Evolutionary conservation across 2,113 vertebrate species (phyloP).

Genomic region (Cynoglossus semilaevis): DNA sequence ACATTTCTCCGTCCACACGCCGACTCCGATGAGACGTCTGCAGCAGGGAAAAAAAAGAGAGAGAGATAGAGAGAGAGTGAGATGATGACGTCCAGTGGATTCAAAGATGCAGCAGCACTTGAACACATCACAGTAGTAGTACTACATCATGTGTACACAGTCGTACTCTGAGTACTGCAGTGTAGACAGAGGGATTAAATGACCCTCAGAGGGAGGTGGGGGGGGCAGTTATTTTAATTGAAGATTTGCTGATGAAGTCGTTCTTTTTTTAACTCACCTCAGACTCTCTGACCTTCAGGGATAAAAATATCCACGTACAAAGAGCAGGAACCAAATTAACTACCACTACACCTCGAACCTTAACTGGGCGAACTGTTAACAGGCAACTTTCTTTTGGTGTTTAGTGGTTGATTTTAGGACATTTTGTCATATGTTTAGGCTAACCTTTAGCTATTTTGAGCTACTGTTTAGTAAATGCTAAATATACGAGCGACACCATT

Average conservation of each 20-base stretch:
- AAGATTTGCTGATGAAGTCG: constrained; percentile 74
- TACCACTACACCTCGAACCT: too few relatives aligned
- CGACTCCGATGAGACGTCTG: constrained; percentile 16
- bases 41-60: constrained; percentile 26
- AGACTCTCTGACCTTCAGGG: constrained; percentile 45
- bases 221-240: constrained; percentile 69
- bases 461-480: too few relatives aligned
- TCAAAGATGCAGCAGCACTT: too few relatives aligned
- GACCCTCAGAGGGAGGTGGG: constrained; percentile 50
- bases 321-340: too few relatives aligned
- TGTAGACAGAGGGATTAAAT: constrained; percentile 71
- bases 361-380: too few relatives aligned
- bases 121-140: too few relatives aligned
- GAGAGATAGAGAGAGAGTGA: background rate
- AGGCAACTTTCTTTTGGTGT: too few relatives aligned
- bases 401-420: too few relatives aligned
- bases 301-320: constrained; percentile 49
- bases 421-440: too few relatives aligned
- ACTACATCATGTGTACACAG: constrained; percentile 8
- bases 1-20: constrained; percentile 44
- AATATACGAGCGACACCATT: too few relatives aligned
- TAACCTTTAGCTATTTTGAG: too few relatives aligned
- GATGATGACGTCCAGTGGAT: too few relatives aligned
- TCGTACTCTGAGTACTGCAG: constrained; percentile 29
- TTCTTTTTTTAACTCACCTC: constrained; percentile 62